Evolutionary conservation across 1,140 invertebrate species (phyloP).

Genomic region (Caenorhabditis brenneri): DNA sequence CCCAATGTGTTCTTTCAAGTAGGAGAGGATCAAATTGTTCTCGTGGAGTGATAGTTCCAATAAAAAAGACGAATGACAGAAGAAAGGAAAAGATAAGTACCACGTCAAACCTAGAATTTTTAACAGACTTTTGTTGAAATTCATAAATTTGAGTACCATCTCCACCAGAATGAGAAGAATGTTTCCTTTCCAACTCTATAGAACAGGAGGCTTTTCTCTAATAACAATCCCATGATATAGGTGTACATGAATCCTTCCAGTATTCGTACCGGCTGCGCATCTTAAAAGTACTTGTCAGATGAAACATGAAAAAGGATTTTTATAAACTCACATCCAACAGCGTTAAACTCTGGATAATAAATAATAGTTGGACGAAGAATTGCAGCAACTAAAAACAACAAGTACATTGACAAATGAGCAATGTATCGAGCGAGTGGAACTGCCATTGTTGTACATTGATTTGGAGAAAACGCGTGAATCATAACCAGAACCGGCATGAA

Average conservation of each 20-base stretch:
- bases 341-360: not conserved
- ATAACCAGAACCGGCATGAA: conserved; percentile 55
- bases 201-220: conserved; percentile 49
- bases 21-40: not conserved
- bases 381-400: conserved; percentile 40
- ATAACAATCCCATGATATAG: conserved; percentile 55
- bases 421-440: conserved; percentile 53
- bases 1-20: conserved; percentile 30
- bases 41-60: not conserved
- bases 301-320: not conserved
- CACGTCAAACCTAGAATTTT: not conserved
- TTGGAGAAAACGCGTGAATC: conserved; percentile 16
- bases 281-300: no score
- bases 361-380: not conserved
- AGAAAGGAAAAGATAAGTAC: not conserved
- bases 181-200: conserved; percentile 27
- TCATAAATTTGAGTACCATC: conserved; percentile 42
- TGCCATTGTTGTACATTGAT: not conserved
- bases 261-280: not conserved
- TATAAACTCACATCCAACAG: not conserved
- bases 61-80: not conserved
- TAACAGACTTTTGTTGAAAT: not conserved
- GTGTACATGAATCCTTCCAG: conserved; percentile 50
- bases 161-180: conserved; percentile 60
- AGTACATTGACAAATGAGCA: conserved; percentile 47